Conservation (phyloP, 2,113 vertebrate species). For the Chlamydotis undulata region DNA sequence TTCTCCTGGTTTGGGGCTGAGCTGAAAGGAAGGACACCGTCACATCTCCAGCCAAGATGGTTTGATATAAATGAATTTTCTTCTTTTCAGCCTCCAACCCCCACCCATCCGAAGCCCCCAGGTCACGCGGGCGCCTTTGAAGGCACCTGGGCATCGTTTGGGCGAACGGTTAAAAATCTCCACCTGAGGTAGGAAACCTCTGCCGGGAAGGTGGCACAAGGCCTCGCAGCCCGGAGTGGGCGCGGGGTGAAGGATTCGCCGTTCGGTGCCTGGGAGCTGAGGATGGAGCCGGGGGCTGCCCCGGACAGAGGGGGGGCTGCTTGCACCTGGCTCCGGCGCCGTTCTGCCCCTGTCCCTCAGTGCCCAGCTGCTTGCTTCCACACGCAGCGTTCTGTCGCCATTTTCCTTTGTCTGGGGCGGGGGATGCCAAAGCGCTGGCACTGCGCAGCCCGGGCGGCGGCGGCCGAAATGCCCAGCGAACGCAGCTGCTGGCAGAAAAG, state of each 20-base stretch:
- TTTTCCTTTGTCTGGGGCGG: background rate
- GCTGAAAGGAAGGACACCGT: background rate
- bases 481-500: background rate
- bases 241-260: too few relatives aligned
- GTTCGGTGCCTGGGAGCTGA: background rate
- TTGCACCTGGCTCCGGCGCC: background rate
- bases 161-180: background rate
- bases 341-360: background rate
- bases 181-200: background rate
- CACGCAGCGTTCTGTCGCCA: background rate
- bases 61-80: background rate
- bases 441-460: accelerated
- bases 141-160: background rate
- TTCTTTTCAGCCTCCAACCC: background rate
- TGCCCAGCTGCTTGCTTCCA: background rate
- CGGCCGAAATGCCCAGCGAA: background rate
- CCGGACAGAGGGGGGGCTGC: too few relatives aligned
- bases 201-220: background rate
- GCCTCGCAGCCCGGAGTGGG: background rate
- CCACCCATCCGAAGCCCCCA: too few relatives aligned
- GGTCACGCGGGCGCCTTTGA: accelerated
- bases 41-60: accelerated
- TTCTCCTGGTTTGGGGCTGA: background rate
- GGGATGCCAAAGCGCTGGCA: background rate
- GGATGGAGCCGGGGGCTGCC: background rate